Evolutionary conservation across 2,888 invertebrate genomes (phyloP), one percentile per base, ranked within the genome.

Genomic region (Tetanocera ferruginea): DNA sequence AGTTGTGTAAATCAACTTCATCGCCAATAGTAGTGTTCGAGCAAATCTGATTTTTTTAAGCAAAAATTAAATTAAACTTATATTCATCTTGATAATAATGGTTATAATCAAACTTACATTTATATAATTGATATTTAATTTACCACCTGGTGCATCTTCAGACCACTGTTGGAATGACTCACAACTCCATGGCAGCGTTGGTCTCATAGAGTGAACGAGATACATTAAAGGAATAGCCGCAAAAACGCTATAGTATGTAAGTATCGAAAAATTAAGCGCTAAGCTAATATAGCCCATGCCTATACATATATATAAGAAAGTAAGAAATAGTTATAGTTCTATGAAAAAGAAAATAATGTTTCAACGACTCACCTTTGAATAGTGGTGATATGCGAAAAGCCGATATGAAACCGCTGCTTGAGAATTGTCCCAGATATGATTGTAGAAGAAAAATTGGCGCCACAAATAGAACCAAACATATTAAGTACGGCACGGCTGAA

Each of bases 391-490:
- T 93, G 82, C 93, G 94, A 91, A 96, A 96, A 71, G 95, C n/a
- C n/a, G n/a, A n/a, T n/a, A n/a, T n/a, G n/a, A n/a, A n/a, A n/a
- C n/a, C n/a, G n/a, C n/a, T n/a, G n/a, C n/a, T n/a, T n/a, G n/a
- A n/a, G n/a, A n/a, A n/a, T n/a, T n/a, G n/a, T n/a, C n/a, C n/a
- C n/a, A 97, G 91, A 17, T 94, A 93, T 0, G 95, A 94, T 89
- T 97, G 97, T 90, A 97, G 91, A 86, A 96, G 95, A 86, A 96
- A 94, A 80, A 97, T 91, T 0, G 97, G 97, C 66, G 96, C 94
- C 17, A 96, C 95, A 85, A 95, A 96, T 72, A 95, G 89, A 25
- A 94, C 89, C 82, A 96, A 90, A 85, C 95, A 95, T 80, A 95
- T n/a, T 0, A 82, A 6, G 88, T 83, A 83, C 6, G 87, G 87